These are phyloP conservation scores for Micromussa lordhowensis DNA, from an alignment of 92 coral and sea anemone genomes.

Conservation along the genomic window DNA sequence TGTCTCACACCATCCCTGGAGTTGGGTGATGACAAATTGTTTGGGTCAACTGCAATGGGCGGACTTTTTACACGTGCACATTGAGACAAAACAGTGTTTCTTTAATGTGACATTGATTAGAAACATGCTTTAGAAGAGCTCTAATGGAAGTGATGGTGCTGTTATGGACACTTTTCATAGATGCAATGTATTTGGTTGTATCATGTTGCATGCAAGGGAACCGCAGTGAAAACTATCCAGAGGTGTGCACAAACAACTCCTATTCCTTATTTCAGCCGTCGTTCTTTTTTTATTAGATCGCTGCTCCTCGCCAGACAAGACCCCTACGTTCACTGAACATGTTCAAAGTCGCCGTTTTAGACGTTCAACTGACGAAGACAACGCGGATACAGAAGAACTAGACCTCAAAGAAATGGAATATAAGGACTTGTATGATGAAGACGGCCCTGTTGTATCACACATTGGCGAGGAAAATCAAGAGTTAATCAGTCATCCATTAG, in stretches of 20 bases:
- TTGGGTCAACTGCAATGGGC: no score
- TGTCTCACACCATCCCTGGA: no score
- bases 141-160: no score
- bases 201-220: neutral
- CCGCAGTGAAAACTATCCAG: neutral
- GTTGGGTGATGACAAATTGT: no score
- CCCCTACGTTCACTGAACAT: slow-evolving; percentile 58
- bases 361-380: slow-evolving; percentile 42
- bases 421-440: neutral
- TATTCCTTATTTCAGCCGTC: neutral
- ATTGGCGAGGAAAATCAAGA: neutral
- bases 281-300: slow-evolving; percentile 23
- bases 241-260: no score
- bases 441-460: slow-evolving; percentile 11
- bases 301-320: slow-evolving; percentile 60
- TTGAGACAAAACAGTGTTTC: no score
- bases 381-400: slow-evolving; percentile 1
- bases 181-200: neutral
- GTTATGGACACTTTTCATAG: no score
- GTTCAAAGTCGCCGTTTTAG: slow-evolving; percentile 51
- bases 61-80: no score
- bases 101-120: no score
- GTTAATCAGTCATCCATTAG: slow-evolving; percentile 1
- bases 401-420: neutral
- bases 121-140: no score